phyloP scores from a whole-genome alignment of 2,888 invertebrate genomes.

The Agapostemon virescens region DNA sequence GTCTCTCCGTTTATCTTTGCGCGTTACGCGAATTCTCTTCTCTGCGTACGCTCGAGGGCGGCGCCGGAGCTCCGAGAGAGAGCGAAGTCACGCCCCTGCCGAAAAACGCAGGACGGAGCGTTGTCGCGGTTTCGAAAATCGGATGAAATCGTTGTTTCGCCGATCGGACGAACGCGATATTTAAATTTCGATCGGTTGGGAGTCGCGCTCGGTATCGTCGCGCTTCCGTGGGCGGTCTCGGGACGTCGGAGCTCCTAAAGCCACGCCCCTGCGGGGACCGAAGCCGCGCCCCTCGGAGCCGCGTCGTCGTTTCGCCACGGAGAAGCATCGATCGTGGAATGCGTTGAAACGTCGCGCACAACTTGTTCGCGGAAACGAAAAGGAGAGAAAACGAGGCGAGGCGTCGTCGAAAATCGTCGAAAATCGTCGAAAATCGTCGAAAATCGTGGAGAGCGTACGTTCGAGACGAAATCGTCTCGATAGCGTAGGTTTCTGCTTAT shows the following conservation, averaged over 20 bases:
- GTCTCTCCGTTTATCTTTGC: not conserved
- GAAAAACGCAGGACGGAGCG: too few species aligned
- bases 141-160: too few species aligned
- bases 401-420: too few species aligned
- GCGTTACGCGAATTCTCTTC: not conserved
- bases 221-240: not conserved
- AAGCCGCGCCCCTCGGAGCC: not conserved
- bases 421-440: too few species aligned
- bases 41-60: not conserved
- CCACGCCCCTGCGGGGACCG: not conserved
- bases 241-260: not conserved
- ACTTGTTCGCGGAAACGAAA: too few species aligned
- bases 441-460: not conserved
- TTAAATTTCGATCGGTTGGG: too few species aligned
- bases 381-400: too few species aligned
- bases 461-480: not conserved
- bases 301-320: not conserved
- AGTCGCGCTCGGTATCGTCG: not conserved
- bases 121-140: too few species aligned
- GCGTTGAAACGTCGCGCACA: not conserved
- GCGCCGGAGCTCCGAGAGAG: not conserved
- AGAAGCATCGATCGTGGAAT: not conserved
- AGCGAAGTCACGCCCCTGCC: not conserved
- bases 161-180: not conserved
- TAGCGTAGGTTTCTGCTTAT: not conserved